phyloP scores from a whole-genome alignment of 2,113 vertebrate species.

The Macroglossus sobrinus region DNA sequence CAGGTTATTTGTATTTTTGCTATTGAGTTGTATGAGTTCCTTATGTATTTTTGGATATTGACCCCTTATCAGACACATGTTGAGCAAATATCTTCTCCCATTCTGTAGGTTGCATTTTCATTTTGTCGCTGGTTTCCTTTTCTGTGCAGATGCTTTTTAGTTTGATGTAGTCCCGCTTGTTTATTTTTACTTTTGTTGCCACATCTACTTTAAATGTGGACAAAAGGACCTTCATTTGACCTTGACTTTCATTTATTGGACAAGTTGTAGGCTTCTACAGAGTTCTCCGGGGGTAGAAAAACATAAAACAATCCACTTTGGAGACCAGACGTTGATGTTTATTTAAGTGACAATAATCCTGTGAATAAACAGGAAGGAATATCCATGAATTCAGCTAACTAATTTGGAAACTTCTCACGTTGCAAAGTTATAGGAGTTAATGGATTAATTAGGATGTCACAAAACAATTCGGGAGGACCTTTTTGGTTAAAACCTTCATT shows the following conservation, averaged over 20 bases:
- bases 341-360: not conserved
- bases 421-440: constrained; percentile 1
- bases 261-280: not conserved
- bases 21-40: not conserved
- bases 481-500: not conserved
- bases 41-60: not conserved
- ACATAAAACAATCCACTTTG: not conserved
- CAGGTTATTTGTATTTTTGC: not conserved
- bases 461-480: not conserved
- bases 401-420: not conserved
- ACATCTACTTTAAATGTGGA: not conserved
- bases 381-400: not conserved
- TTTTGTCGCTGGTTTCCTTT: not conserved
- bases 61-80: not conserved
- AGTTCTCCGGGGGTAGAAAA: not conserved
- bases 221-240: not conserved
- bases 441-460: constrained; percentile 19
- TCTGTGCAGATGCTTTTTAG: not conserved
- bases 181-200: not conserved
- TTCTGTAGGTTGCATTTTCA: not conserved
- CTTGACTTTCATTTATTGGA: not conserved
- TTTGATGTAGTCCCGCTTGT: not conserved
- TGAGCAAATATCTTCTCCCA: not conserved
- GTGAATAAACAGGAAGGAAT: not conserved
- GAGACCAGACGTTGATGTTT: not conserved